Evolutionary conservation across 2,113 vertebrate species (phyloP).

Genomic region (Drymodes brunneopygia): DNA sequence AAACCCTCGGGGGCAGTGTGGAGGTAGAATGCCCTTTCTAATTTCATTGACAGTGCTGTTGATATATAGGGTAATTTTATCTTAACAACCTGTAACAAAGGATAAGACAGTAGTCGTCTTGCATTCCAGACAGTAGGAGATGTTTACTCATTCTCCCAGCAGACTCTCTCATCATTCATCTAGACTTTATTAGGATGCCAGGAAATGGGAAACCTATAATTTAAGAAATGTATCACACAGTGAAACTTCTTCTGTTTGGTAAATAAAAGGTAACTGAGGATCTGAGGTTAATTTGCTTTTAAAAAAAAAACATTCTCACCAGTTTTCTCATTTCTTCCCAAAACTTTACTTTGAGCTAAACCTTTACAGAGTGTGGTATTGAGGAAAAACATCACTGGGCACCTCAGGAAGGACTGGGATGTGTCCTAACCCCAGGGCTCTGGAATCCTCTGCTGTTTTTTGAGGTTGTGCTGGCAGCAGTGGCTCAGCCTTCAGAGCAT

Average conservation of each 20-base stretch:
- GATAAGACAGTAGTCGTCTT: slow-evolving; percentile 68
- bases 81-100: slow-evolving; percentile 74
- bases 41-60: slow-evolving; percentile 63
- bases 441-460: neutral
- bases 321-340: neutral
- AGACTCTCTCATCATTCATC: slow-evolving; percentile 67
- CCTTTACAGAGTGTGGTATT: neutral
- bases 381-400: neutral
- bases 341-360: neutral
- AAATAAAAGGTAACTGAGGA: slow-evolving; percentile 29
- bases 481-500: neutral
- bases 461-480: neutral
- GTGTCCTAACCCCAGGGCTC: neutral
- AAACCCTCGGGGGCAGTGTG: neutral
- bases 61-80: slow-evolving; percentile 73
- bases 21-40: slow-evolving; percentile 60
- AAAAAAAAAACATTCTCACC: neutral
- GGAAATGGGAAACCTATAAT: slow-evolving; percentile 57
- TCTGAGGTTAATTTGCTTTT: neutral
- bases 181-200: slow-evolving; percentile 61
- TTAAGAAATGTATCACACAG: slow-evolving; percentile 48
- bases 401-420: neutral
- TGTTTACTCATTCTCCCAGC: slow-evolving; percentile 68
- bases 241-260: slow-evolving; percentile 29
- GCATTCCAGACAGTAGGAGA: slow-evolving; percentile 72